Evolutionary conservation across 2,797 vertebrate species (phyloP), one percentile per base, ranked within the genome.

Genomic region (Tinamus major): DNA sequence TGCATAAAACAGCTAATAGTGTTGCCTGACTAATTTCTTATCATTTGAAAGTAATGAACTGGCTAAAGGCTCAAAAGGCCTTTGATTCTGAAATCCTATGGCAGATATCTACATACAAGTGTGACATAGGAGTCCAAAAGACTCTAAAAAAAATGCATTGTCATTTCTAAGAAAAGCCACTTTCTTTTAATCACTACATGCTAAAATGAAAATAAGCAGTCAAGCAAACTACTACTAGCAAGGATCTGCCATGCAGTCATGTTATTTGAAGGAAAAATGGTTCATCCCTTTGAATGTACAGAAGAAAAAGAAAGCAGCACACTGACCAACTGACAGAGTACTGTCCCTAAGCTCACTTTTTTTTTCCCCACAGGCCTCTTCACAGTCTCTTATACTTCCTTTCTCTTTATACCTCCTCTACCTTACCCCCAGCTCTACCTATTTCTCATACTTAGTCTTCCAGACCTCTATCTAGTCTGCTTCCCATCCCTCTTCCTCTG

Each of bases 391-490:
- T 33, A 13, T 24, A 31, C 18, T 12, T 13, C 12, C 8, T 48
- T 44, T 23, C 24, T 53, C 33, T 41, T 20, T 13, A 48, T 21
- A 16, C 4, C 39, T 13, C 12, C 10, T 44, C 37, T 19, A 27
- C 17, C 7, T 2, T 23, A 35, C 71, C 37, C 27, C 44, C 13
- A 14, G 23, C 51, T 24, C 71, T 16, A 46, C 13, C 3, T 33
- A 0, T 37, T 13, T 62, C 37, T 59, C 27, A 5, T 4, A 26
- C 0, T 0, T 61, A 46, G 55, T 16, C 13, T 19, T 67, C 13
- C 20, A 46, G 14, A 53, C 29, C 8, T 7, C 3, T 31, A 24
- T 49, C 13, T 29, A 31, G 12, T 21, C 18, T 87, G 21, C 31
- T 44, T 53, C 26, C 17, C 13, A 33, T 3, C 5, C 3, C 9